Base-by-base conservation (phyloP, 1,140 invertebrate species). In the Drosophila sp. region DNA sequence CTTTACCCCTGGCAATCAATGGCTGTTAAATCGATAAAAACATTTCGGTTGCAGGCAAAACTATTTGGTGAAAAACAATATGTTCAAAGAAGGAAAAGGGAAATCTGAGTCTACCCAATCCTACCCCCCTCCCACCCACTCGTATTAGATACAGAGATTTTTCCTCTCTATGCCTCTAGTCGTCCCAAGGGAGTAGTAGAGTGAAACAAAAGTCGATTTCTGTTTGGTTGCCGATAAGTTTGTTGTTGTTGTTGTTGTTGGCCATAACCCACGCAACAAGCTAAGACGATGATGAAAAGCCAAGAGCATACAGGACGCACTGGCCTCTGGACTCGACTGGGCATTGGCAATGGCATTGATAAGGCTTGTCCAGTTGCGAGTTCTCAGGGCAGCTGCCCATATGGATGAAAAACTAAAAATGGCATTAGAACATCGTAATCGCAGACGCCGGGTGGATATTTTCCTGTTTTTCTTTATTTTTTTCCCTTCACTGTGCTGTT, bases 341-440 rank as follows among this genome's bases (percentile, higher is more conserved):
- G 44, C 11, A 38, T 38, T 38, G 23, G 44, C 23, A 27, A 23
- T 50, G 44, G 63, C 33, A 17, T 62, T 68, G 80, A 83, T 84
- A 83, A 85, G 82, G 78, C 41, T 70, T 70, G 73, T 76, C 73
- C 73, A 76, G 73, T 70, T 76, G 67, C 60, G 29, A 50, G 47
- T 75, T 50, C 44, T 69, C 60, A 61, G 27, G 67, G 67, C 65
- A 66, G 70, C 66, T 58, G 70, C 67, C 81, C 83, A 89, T 86
- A 80, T 80, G 79, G 82, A 79, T 81, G 77, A 55, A 63, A 76
- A 78, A 72, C 67, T 66, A 76, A 80, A 80, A 84, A 83, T 77
- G 83, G 83, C 84, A 86, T 86, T 86, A 83, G 77, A 80, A 77
- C 76, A 89, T 71, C 83, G 83, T 87, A 89, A 89, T 86, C 83